Evolutionary conservation across 2,797 vertebrate genomes (phyloP), one percentile per base, ranked within the genome.

Genomic region (Pipistrellus pipistrellus): DNA sequence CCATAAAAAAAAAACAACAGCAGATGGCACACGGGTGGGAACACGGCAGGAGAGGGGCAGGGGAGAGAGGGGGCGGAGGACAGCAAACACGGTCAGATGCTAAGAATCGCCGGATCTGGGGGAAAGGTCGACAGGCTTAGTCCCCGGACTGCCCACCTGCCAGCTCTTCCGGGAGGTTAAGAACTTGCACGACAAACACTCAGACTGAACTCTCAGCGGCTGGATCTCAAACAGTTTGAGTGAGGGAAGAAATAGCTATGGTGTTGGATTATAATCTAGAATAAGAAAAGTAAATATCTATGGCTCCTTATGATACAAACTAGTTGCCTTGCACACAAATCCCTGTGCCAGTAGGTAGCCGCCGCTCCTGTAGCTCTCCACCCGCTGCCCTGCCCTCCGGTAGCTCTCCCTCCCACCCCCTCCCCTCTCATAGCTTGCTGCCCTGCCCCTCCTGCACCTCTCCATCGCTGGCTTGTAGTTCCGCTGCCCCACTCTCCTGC

Each of bases 1-100:
- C 44, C 62, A 30, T 80, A 32, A 35, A 62, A 64, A 62, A 64
- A 64, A 41, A 41, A 41, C 7, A 35, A 68, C 23, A 32, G 35
- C 85, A 90, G 89, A 84, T 76, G 89, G 93, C 71, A 8, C 71
- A 53, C 77, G 44, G 93, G 88, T 75, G 88, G 62, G 88, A 91
- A 91, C 80, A 85, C 48, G 15, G 55, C 4, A 6, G 77, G 44
- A 75, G 72, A 21, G 23, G 32, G 59, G 17, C 7, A 53, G 27
- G 59, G 20, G 46, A 18, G 3, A n/a, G 11, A 30, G 51, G 41
- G 13, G 53, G 38, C 75, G 78, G 66, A 18, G 66, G 44, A 17
- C 35, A 77, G 46, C 53, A 53, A 88, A 82, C n/a, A 44, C 3
- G 1, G 55, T 38, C 64, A 38, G 59, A 68, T 27, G 75, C 68